These are phyloP conservation scores for Sialis lutaria DNA, from an alignment of 2,888 invertebrate genomes.

Conservation along the genomic window DNA sequence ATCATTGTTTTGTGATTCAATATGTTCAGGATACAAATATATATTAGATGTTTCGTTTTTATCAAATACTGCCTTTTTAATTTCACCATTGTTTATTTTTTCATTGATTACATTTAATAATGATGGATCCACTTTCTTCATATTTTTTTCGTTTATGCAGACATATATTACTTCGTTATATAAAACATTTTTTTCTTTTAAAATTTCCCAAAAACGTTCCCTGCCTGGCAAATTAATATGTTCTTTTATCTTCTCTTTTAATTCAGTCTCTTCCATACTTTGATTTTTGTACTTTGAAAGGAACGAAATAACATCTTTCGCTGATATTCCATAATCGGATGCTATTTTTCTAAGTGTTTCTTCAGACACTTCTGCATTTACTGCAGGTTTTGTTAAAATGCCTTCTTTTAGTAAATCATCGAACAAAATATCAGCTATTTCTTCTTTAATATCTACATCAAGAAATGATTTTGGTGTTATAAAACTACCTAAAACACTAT, in stretches of 20 bases:
- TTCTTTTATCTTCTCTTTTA: conserved; percentile 5
- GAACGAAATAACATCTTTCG: not conserved
- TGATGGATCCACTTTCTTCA: conserved; percentile 7
- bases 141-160: conserved; percentile 7
- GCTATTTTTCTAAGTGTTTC: conserved; percentile 5
- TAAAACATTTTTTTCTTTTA: conserved; percentile 7
- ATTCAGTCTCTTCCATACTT: conserved; percentile 3
- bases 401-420: conserved; percentile 3
- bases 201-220: conserved; percentile 10
- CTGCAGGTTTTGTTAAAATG: conserved; percentile 2
- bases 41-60: not conserved
- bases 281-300: not conserved
- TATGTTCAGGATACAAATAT: not conserved
- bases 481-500: conserved; percentile 9
- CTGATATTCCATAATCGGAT: conserved; percentile 4
- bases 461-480: conserved; percentile 8
- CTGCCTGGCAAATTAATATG: conserved; percentile 7
- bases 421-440: conserved; percentile 7
- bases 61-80: not conserved
- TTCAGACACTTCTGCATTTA: not conserved
- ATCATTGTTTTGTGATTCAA: not conserved
- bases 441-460: conserved; percentile 6
- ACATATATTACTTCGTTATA: conserved; percentile 9
- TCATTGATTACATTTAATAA: conserved; percentile 1
- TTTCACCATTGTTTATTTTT: conserved; percentile 2